Conservation (phyloP, 2,888 invertebrate genomes). For the Hermaeophaga mercurialis region DNA sequence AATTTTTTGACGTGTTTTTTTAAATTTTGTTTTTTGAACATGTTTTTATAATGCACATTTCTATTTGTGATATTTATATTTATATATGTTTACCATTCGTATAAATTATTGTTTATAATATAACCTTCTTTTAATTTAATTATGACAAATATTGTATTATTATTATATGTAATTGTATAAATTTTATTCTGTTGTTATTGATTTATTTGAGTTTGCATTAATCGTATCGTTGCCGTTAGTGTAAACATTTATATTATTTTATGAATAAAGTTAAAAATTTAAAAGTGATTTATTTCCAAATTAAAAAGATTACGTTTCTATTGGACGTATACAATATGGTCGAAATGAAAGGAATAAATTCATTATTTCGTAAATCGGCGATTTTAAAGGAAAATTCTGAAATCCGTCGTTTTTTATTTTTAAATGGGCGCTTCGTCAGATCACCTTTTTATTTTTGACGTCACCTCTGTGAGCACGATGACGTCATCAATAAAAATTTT, state of each 20-base stretch:
- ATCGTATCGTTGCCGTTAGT: constrained; percentile 5
- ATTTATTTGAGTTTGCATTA: constrained; percentile 20
- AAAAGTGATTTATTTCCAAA: too few relatives aligned
- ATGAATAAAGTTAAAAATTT: constrained; percentile 10
- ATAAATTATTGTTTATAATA: constrained; percentile 37
- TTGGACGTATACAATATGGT: too few relatives aligned
- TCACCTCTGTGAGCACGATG: too few relatives aligned
- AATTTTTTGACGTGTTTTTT: constrained; percentile 16
- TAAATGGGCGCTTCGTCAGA: too few relatives aligned
- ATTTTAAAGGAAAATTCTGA: too few relatives aligned
- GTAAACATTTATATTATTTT: constrained; percentile 20
- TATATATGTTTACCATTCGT: constrained; percentile 39
- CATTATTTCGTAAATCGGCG: too few relatives aligned
- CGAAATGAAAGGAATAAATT: too few relatives aligned
- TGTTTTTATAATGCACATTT: constrained; percentile 36
- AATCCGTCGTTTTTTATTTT: too few relatives aligned
- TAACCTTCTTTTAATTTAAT: constrained; percentile 28
- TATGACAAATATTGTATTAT: constrained; percentile 33
- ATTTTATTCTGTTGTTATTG: constrained; percentile 45
- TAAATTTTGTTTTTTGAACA: constrained; percentile 15
- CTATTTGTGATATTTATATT: constrained; percentile 39
- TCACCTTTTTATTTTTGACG: too few relatives aligned
- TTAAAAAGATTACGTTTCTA: too few relatives aligned
- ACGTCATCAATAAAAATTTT: too few relatives aligned
- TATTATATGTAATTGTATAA: constrained; percentile 43